Base-by-base conservation (phyloP, 2,888 invertebrate species). In the Oscheius sp. region DNA sequence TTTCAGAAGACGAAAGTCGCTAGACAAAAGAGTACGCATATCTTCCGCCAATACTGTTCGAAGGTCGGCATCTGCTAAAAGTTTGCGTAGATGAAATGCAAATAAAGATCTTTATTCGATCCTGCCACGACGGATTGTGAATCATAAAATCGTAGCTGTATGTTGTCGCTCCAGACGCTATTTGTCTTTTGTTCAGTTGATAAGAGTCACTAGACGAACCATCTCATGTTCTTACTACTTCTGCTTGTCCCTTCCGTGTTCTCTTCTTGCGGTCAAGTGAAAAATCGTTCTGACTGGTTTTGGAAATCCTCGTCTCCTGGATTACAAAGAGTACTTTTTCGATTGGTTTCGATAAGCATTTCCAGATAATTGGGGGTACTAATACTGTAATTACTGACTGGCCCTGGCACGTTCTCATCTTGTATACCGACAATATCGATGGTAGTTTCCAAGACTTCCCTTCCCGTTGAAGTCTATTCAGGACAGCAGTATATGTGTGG, bases 331-430 rank as follows among this genome's bases (percentile, higher is more conserved):
- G 42, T 53, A 13, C 53, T 11, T 53, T 53, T 11, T 50, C 50
- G 9, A 53, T 1, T 29, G 4, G 4, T 53, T 53, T 21, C 29
- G 7, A 13, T 11, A 53, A 4, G 53, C 3, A 11, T 53, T 53
- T 53, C 13, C 33, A 70, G 70, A 70, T 70, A 29, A 70, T 70
- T 58, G 70, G 70, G 7, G 58, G 58, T 47, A 29, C 37, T 2
- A 58, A 55, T 21, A 58, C 70, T 5, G 21, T 11, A 3, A 9
- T 13, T 2, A 58, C 58, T 13, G 57, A 57, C 13, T 70, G 70
- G 70, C 70, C 70, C 13, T 70, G 70, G 70, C 70, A 70, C 10
- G 58, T 47, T 10, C 21, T 58, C 11, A 70, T 70, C 29, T 11
- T 37, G 21, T 70, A 70, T 35, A 47, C 5, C 35, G 70, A 70